Evolutionary conservation across 2,888 invertebrate species (phyloP).

Genomic region (Philereme vetulata): DNA sequence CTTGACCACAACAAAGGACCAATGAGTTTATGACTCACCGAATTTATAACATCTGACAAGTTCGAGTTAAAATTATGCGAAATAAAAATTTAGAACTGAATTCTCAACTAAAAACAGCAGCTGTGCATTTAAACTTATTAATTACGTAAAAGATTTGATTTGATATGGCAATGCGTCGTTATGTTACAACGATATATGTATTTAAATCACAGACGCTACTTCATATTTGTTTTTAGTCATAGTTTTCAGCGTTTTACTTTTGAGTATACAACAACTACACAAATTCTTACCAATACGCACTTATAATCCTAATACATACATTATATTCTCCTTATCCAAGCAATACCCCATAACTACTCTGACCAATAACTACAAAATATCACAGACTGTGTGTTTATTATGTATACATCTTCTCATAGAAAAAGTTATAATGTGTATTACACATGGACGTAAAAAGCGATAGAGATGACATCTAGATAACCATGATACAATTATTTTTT

Average conservation of each 20-base stretch:
- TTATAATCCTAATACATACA: conserved; percentile 78
- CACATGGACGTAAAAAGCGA: conserved; percentile 82
- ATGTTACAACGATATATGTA: conserved; percentile 73
- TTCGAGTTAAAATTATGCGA: conserved; percentile 53
- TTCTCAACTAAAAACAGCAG: conserved; percentile 51
- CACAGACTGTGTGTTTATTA: conserved; percentile 84
- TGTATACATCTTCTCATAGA: conserved; percentile 84
- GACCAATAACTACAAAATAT: conserved; percentile 84
- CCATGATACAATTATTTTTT: conserved; percentile 68
- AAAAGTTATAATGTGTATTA: conserved; percentile 79
- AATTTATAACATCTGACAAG: conserved; percentile 47
- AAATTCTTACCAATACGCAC: conserved; percentile 77
- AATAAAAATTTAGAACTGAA: conserved; percentile 55
- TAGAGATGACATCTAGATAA: conserved; percentile 78
- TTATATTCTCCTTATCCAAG: conserved; percentile 74
- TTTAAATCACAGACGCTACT: conserved; percentile 80
- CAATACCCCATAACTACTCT: conserved; percentile 80
- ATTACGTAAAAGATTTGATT: conserved; percentile 73
- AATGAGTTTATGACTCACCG: conserved; percentile 35
- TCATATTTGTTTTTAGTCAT: conserved; percentile 65
- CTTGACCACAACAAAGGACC: conserved; percentile 29
- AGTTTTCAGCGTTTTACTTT: conserved; percentile 62
- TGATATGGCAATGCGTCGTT: conserved; percentile 81
- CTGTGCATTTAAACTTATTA: conserved; percentile 57
- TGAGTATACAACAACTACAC: conserved; percentile 74